A percentile compares a stretch with the other conserved stretches of the same genome.
phyloP scores from a whole-genome alignment of 2,113 vertebrate genomes.

The Pelecanus crispus region DNA sequence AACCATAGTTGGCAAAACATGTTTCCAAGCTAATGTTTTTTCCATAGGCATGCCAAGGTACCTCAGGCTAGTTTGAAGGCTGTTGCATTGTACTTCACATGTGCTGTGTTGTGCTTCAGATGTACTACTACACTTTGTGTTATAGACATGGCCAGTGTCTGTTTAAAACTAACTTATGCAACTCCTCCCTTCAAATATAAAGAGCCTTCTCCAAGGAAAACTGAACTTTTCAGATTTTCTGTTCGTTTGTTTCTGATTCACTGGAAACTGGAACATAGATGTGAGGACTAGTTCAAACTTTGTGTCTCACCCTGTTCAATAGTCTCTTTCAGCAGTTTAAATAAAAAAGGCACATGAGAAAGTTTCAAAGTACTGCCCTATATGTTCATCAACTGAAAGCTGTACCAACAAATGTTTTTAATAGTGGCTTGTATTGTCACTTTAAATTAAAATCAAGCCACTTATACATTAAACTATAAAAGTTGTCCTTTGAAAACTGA shows the following conservation, averaged over 20 bases:
- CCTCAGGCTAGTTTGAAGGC: neutral
- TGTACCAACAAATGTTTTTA: neutral
- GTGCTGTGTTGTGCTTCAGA: neutral
- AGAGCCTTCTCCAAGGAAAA: neutral
- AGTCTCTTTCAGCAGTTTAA: neutral
- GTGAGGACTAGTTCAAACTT: neutral
- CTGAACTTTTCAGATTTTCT: neutral
- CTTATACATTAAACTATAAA: neutral
- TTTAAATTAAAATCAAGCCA: neutral
- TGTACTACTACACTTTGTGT: neutral
- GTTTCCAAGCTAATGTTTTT: neutral
- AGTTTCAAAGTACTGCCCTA: neutral
- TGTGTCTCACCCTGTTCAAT: neutral
- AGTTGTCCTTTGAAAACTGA: neutral
- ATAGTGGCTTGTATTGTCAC: neutral
- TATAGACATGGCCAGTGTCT: neutral
- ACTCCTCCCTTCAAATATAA: neutral
- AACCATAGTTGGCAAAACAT: neutral
- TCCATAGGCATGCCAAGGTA: neutral
- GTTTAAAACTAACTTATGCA: neutral
- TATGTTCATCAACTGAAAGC: neutral
- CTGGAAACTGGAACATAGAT: fast-evolving
- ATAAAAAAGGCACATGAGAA: neutral
- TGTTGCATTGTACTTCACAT: neutral
- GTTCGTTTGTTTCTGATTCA: neutral